Evolutionary conservation across 2,888 invertebrate species (phyloP).

Genomic region (Campaea margaritaria): DNA sequence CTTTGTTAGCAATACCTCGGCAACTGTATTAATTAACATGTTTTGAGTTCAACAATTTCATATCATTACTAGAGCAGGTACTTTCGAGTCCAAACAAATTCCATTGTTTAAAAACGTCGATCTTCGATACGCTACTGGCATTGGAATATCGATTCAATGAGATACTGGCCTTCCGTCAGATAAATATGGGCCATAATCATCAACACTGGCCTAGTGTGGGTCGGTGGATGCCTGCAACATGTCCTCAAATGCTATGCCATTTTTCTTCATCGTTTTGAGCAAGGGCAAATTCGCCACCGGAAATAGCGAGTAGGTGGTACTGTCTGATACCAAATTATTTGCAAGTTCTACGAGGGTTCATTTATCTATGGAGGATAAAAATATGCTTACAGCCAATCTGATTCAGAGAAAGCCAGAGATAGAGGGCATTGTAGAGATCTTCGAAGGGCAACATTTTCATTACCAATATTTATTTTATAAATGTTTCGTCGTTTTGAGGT

Average conservation of each 20-base stretch:
- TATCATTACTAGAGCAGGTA: constrained; percentile 13
- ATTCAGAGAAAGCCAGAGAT: constrained; percentile 14
- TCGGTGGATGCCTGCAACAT: no score
- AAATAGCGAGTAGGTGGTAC: no score
- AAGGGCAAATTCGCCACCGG: no score
- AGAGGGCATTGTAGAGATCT: constrained; percentile 11
- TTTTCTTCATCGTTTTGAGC: no score
- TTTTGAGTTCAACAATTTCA: constrained; percentile 43
- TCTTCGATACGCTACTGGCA: neutral
- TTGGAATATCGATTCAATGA: neutral
- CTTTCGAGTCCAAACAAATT: neutral
- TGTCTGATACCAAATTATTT: neutral
- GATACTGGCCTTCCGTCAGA: neutral
- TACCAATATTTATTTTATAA: constrained; percentile 17
- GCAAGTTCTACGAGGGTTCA: neutral
- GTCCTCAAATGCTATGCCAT: no score
- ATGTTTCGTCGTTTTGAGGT: neutral
- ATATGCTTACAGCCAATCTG: neutral
- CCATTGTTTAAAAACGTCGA: neutral
- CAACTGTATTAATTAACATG: constrained; percentile 51
- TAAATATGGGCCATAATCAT: no score
- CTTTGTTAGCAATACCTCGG: constrained; percentile 48
- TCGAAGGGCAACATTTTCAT: constrained; percentile 1
- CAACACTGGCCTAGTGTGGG: no score
- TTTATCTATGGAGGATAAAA: neutral